Conservation (phyloP, 2,888 invertebrate species). For the Trachelus troglodyta region DNA sequence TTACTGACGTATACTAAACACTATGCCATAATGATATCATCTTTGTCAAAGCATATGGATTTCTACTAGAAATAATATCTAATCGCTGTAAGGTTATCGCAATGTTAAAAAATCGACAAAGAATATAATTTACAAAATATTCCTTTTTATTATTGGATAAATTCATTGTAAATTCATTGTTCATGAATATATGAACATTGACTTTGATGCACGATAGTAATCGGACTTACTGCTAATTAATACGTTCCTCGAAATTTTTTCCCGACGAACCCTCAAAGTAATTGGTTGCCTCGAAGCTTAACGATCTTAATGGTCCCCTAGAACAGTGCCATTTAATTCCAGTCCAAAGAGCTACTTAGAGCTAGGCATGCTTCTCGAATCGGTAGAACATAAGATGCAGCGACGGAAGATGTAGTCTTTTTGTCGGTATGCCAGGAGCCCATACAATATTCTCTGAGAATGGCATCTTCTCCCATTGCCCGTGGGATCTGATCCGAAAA, state of each 20-base stretch:
- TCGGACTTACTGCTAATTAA: constrained; percentile 17
- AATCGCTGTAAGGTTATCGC: neutral
- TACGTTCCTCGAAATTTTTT: constrained; percentile 39
- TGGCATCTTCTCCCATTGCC: neutral
- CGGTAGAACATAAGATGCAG: neutral
- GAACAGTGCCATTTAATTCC: constrained; percentile 17
- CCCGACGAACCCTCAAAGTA: constrained; percentile 31
- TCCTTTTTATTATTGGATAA: neutral
- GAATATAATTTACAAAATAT: neutral
- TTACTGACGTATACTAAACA: neutral
- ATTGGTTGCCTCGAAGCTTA: constrained; percentile 28
- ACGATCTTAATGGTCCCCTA: constrained; percentile 27
- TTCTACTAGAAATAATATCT: neutral
- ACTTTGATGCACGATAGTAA: neutral
- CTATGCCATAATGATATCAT: neutral
- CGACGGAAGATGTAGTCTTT: neutral
- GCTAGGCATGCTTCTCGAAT: neutral
- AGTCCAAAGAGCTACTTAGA: neutral
- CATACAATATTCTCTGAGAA: neutral
- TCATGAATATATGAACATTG: neutral
- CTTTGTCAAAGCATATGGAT: neutral
- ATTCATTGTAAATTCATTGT: neutral
- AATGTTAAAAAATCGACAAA: neutral
- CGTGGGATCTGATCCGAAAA: neutral
- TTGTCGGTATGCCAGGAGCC: neutral